Conservation (phyloP, 2,113 vertebrate genomes). For the sheep (Ovis aries) region DNA sequence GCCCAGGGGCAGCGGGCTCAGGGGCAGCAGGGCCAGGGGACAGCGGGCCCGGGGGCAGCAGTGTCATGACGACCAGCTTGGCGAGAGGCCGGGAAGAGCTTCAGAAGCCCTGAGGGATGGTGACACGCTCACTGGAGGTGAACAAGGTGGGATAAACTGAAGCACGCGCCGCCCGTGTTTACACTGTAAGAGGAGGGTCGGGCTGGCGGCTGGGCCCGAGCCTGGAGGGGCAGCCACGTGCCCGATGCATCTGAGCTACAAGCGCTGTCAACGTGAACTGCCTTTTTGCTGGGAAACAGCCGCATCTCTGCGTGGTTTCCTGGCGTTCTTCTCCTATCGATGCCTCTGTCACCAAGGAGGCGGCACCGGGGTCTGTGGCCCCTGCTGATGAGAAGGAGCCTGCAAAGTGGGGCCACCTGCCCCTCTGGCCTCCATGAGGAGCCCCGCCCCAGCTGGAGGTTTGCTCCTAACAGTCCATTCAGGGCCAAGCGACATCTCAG, state of each 20-base stretch:
- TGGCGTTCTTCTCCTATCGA: not conserved
- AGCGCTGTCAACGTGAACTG: fast-evolving
- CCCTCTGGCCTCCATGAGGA: not conserved
- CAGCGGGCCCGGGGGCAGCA: fast-evolving
- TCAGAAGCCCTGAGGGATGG: not conserved
- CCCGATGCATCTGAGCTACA: fast-evolving
- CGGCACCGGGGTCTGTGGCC: not conserved
- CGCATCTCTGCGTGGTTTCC: not conserved
- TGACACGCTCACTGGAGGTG: not conserved
- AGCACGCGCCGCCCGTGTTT: fast-evolving
- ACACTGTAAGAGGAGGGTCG: not conserved
- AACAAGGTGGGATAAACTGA: not conserved
- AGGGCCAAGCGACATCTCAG: fast-evolving
- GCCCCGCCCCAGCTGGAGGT: not conserved
- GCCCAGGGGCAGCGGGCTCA: fast-evolving
- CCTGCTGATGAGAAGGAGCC: not conserved
- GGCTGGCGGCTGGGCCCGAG: not conserved
- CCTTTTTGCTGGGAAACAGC: not conserved
- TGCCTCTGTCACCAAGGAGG: not conserved
- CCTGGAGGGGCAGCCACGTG: not conserved
- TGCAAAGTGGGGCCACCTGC: not conserved
- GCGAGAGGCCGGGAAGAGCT: not conserved
- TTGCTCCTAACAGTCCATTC: not conserved
- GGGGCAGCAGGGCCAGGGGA: fast-evolving
- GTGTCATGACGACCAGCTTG: fast-evolving